phyloP scores from a whole-genome alignment of 2,113 vertebrate genomes.

The Anhinga anhinga region DNA sequence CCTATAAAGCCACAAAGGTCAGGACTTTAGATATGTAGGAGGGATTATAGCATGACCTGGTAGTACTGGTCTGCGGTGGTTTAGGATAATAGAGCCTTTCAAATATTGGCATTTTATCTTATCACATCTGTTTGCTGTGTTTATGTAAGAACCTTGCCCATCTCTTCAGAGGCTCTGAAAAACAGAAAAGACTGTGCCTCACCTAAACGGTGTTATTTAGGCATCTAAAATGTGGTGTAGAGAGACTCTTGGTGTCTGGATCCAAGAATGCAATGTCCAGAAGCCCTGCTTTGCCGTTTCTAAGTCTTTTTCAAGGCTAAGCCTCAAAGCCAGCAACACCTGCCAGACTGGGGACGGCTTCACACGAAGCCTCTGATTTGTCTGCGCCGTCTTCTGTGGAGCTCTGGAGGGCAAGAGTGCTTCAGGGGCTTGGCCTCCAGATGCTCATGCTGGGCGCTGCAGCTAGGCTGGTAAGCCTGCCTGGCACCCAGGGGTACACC shows the following conservation, averaged over 20 bases:
- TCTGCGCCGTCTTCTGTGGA: not conserved
- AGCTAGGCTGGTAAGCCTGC: not conserved
- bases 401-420: not conserved
- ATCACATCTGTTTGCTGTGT: rapidly evolving
- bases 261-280: not conserved
- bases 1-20: not conserved
- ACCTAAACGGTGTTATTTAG: not conserved
- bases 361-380: not conserved
- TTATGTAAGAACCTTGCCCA: not conserved
- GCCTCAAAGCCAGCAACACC: not conserved
- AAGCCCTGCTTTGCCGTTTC: not conserved
- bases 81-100: not conserved
- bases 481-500: not conserved
- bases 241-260: not conserved
- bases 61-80: not conserved
- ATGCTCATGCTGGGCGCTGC: not conserved
- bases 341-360: not conserved
- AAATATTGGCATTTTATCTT: not conserved
- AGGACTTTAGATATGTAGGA: not conserved
- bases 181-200: not conserved
- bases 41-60: not conserved
- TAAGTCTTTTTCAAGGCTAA: not conserved
- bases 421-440: not conserved
- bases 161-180: not conserved
- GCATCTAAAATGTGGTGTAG: not conserved